These are phyloP conservation scores for Encarsia formosa DNA, from an alignment of 2,888 invertebrate genomes.

Conservation along the genomic window DNA sequence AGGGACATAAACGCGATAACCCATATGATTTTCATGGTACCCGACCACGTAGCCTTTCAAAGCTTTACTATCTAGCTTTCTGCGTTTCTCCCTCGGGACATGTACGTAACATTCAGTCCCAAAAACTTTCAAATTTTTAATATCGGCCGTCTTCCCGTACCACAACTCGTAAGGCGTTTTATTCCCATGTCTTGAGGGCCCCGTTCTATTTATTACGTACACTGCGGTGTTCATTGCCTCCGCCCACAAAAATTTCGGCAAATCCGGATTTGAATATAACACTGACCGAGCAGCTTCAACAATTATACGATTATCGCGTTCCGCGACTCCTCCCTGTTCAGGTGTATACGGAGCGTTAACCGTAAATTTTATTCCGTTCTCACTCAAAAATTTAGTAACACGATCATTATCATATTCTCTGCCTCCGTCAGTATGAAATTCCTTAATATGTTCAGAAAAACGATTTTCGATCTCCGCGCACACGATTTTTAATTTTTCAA, in stretches of 20 bases:
- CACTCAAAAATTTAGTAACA: constrained; percentile 9
- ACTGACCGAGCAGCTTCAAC: constrained; percentile 12
- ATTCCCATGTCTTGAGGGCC: background rate
- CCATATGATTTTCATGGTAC: background rate
- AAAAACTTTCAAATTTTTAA: background rate
- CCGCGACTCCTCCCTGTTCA: constrained; percentile 25
- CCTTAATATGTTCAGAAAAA: too few relatives aligned
- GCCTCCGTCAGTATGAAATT: background rate
- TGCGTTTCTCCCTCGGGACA: background rate
- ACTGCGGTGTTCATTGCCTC: constrained; percentile 30
- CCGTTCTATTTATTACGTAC: constrained; percentile 10
- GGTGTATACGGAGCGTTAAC: constrained; percentile 26
- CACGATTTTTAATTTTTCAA: background rate
- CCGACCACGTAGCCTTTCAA: background rate
- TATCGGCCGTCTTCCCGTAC: background rate
- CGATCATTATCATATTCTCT: constrained; percentile 17
- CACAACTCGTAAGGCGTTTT: background rate
- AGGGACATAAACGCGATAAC: background rate
- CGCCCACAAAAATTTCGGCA: constrained; percentile 27
- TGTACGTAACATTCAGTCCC: background rate
- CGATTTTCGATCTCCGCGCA: background rate
- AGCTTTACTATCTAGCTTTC: background rate
- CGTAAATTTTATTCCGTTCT: constrained; percentile 11
- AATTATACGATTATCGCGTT: constrained; percentile 24
- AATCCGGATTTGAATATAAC: background rate